Evolutionary conservation across 2,888 invertebrate genomes (phyloP), one percentile per base, ranked within the genome.

Genomic region (Phortica okadai): DNA sequence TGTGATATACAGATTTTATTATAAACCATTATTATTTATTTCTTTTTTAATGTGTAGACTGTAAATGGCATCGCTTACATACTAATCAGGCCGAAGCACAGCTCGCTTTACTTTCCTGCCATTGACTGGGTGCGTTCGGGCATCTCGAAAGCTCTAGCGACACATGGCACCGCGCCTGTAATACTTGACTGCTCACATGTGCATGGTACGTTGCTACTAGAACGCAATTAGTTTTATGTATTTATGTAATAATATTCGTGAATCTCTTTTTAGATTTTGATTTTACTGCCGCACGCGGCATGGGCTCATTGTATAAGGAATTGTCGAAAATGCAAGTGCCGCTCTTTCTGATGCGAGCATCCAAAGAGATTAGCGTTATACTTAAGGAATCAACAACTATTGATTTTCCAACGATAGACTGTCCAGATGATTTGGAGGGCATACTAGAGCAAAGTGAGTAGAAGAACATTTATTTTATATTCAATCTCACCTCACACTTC

Each of bases 261-360:
- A 11, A n/a, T 44, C 2, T 21, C 66, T 21, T 50, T 42, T 0
- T 42, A 93, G 96, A 95, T 56, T 95, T 96, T 0, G 97, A 97
- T 92, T 97, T 96, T 89, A 97, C 97, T 7, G 96, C 97, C 21
- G 96, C 97, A 0, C 96, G 96, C 92, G 96, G 96, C 66, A 94
- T 97, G 81, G 95, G 96, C 41, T 94, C 95, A 0, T 89, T 97
- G 67, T 95, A 96, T 1, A 94, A 93, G 78, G 96, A 96, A 79
- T 93, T 96, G 73, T 93, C 93, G 1, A 92, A 93, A 5, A 93
- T 95, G 44, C 95, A 95, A 14, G 96, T 96, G 81, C 94, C 94
- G 0, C 90, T 97, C 2, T 95, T 95, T 78, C 93, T 97, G 76
- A 92, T 95, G 77, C 87, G 87, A 74, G 86, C 89, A 6, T 86